Base-by-base conservation (phyloP, 2,113 vertebrate genomes). In the Sprattus sprattus region DNA sequence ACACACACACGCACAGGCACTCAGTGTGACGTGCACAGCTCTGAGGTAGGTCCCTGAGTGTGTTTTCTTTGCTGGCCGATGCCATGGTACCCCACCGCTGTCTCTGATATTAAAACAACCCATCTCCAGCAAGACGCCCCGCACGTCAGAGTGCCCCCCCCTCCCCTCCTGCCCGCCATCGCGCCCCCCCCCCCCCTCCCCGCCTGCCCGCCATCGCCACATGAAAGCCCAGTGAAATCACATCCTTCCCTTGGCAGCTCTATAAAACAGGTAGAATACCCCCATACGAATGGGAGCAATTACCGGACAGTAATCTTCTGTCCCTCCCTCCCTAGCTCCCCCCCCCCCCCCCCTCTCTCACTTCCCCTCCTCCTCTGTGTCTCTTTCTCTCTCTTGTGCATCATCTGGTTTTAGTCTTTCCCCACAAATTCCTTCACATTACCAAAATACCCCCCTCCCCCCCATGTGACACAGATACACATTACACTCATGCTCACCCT, bases 181-280 rank as follows among this genome's bases (percentile, higher is more conserved):
- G n/a, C n/a, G n/a, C 20, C 57, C 16, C 45, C 64, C 52, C 45
- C 75, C 71, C 64, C 89, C 60, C 67, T 67, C 82, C 32, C 87
- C 91, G 89, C 9, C 60, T 86, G 71, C 83, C 86, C 78, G 86
- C 64, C 64, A 71, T 32, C 1, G 28, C 64, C 81, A 86, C 90
- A 87, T 89, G 84, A 92, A 93, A 89, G 88, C 84, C 83, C 85
- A 85, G 64, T 81, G 83, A 88, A 88, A 80, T 88, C 64, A 82
- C 84, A 86, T 84, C 81, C 75, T 28, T 87, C 81, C 32, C 82
- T 84, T 88, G 90, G 89, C 87, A 82, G 87, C 49, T 84, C 88
- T 88, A 87, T 92, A 92, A 91, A 91, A 89, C 81, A 84, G 85
- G 88, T 89, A 89, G n/a, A 91, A 91, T 67, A 82, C 85, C 71